Evolutionary conservation across 2,113 vertebrate genomes (phyloP), one percentile per base, ranked within the genome.

Genomic region (Lophochroa leadbeateri): DNA sequence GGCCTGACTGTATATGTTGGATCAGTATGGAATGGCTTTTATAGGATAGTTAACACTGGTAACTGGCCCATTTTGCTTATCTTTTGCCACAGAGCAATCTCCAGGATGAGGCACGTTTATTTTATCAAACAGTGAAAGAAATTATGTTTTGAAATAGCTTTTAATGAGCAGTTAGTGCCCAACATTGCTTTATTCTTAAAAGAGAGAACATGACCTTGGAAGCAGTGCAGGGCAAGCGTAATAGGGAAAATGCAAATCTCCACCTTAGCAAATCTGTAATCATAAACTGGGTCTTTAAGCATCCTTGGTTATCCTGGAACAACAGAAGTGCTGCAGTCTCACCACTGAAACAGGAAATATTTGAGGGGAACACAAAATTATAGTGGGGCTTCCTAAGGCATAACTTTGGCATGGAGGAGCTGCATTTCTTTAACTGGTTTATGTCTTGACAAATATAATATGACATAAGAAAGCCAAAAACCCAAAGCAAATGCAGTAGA

Each of bases 1-100:
- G 70, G 57, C 53, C 52, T 89, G 82, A 41, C 44, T 79, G 67
- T 57, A 71, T 84, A n/a, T 44, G 82, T 65, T 80, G 49, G 58
- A 92, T 88, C 41, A 85, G 37, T 67, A 6, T 46, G 70, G 70
- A 93, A 92, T 65, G 53, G 68, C 81, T 53, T 94, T 96, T 79
- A 72, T 46, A 87, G 61, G 37, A 76, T 52, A 91, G 74, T 77
- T 89, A 89, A 43, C 83, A 61, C 25, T 61, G 86, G 86, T 94
- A 94, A 82, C 70, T 76, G 44, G 20, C 65, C 74, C 23, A 33
- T 91, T 96, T 95, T 84, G 39, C 72, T 94, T 95, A 96, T 93
- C 89, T 90, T 91, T 91, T 78, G 67, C 47, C 60, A 74, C 35
- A 55, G 69, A 75, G 58, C 86, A 58, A 69, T 93, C 89, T 94